Conservation (phyloP, 1,140 invertebrate genomes). For the Parasteatoda tepidariorum region DNA sequence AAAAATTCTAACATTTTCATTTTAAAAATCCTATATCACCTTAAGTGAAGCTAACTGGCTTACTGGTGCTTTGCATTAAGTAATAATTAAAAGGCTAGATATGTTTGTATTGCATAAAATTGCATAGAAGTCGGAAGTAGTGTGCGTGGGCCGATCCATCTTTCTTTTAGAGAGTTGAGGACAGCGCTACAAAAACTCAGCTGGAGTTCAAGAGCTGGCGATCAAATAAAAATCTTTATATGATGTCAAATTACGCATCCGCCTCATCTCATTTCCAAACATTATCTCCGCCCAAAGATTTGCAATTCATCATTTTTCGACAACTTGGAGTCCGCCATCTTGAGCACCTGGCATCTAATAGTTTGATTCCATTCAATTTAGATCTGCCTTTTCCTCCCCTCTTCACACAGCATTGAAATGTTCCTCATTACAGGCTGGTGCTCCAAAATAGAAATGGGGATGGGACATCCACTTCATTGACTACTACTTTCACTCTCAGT, state of each 20-base stretch:
- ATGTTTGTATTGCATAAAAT: too few species aligned
- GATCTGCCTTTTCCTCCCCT: neutral
- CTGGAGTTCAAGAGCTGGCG: conserved; percentile 16
- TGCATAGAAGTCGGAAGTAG: too few species aligned
- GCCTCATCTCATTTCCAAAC: conserved; percentile 36
- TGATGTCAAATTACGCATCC: conserved; percentile 36
- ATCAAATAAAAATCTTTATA: conserved; percentile 22
- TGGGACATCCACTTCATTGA: neutral
- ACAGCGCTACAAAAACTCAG: conserved; percentile 39
- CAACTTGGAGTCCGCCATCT: conserved; percentile 6
- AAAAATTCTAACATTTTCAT: too few species aligned
- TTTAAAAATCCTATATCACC: too few species aligned
- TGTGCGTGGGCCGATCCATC: too few species aligned
- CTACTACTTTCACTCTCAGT: neutral
- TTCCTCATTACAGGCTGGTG: neutral
- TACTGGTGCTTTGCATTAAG: too few species aligned
- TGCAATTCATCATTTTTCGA: conserved; percentile 35
- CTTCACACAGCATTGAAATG: neutral
- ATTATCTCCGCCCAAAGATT: conserved; percentile 24
- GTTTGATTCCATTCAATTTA: neutral
- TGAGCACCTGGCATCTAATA: conserved; percentile 28
- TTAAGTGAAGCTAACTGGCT: too few species aligned
- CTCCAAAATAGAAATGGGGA: neutral
- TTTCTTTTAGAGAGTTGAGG: too few species aligned
- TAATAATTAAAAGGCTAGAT: too few species aligned